Evolutionary conservation across 1,140 invertebrate genomes (phyloP).

Genomic region (Microplitis mediator): DNA sequence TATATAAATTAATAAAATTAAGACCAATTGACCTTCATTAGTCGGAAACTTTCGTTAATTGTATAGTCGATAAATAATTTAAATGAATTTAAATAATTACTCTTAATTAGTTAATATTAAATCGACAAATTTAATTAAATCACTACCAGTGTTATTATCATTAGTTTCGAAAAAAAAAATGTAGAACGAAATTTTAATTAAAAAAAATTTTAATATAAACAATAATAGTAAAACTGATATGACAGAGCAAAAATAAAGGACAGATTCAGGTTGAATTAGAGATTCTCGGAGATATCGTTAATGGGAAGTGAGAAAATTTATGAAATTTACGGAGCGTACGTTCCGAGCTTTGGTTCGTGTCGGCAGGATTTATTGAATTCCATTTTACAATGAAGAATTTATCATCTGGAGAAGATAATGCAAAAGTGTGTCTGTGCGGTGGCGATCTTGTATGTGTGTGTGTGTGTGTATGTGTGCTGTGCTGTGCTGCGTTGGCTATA

Average conservation of each 20-base stretch:
- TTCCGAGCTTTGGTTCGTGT: constrained; percentile 10
- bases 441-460: too few species aligned
- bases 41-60: too few species aligned
- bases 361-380: constrained; percentile 9
- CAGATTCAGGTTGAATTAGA: neutral
- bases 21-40: too few species aligned
- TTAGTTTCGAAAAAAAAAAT: too few species aligned
- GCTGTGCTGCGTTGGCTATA: neutral
- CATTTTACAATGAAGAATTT: constrained; percentile 13
- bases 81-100: too few species aligned
- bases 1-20: too few species aligned
- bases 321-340: constrained; percentile 13
- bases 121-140: too few species aligned
- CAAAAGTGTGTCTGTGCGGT: neutral
- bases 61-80: too few species aligned
- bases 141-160: too few species aligned
- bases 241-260: neutral
- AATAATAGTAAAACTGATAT: neutral
- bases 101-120: too few species aligned
- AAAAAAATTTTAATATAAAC: too few species aligned
- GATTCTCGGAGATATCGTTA: neutral
- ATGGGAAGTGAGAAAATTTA: constrained; percentile 6
- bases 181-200: too few species aligned
- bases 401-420: constrained; percentile 6
- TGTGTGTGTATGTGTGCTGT: neutral